Base-by-base conservation (phyloP, 2,797 vertebrate species). In the Merluccius polli region DNA sequence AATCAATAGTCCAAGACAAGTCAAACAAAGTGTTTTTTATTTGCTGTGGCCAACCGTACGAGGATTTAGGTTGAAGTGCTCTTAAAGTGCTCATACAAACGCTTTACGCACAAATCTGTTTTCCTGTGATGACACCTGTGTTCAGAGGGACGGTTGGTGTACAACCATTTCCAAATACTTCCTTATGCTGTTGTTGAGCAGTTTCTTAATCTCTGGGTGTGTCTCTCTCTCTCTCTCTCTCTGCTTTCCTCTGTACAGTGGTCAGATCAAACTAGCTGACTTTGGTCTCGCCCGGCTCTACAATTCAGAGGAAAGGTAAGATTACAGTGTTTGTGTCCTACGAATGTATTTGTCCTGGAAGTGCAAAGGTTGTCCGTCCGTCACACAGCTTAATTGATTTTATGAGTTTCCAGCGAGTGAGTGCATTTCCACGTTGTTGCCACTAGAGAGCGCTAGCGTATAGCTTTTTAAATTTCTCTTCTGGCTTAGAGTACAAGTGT, bases 231-330 rank as follows among this genome's bases (percentile, higher is more conserved):
- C 10, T 38, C 11, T 10, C 10, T 38, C 63, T 75, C n/a, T 75
- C 18, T 78, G 13, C 71, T 24, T 70, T 18, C 69, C 30, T 59
- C 3, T 67, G 2, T 90, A 29, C 91, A 99, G 98, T 87, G 98
- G 98, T 74, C 97, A 98, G 87, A 99, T 99, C 90, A 99, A 99
- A 89, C 92, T 99, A 79, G 98, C 98, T 71, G 97, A 99, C 92
- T 99, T 99, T 87, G 98, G 97, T 87, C 94, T 98, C 77, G 97
- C 98, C 74, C 96, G 97, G 59, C 96, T 99, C 80, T 99, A 99
- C 93, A 99, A 94, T 89, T 99, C 98, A 0, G 98, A 99, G 88
- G 98, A 99, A 92, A 99, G 97, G 97, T 98, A 85, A 94, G 93
- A 75, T 0, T 3, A n/a, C 0, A 5, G 4, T 70, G 0, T 76